A percentile compares a stretch with the other conserved stretches of the same genome.
These are phyloP conservation scores for Carlito syrichta DNA, from an alignment of 2,113 vertebrate genomes.

Conservation along the genomic window DNA sequence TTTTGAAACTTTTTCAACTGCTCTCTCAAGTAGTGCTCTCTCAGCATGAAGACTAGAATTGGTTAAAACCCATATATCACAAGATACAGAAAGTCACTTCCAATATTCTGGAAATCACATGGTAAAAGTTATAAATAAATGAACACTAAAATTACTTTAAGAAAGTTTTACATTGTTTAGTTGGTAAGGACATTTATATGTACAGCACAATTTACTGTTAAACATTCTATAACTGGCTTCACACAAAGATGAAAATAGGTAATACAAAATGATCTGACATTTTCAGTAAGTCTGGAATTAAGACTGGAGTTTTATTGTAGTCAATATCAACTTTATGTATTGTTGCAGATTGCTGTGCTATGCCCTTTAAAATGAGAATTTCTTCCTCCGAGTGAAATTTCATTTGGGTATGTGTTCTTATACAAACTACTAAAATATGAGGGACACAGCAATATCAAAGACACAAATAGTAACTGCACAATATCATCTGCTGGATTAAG, in stretches of 20 bases:
- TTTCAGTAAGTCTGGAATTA: slow-evolving; percentile 78
- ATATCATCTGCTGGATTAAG: slow-evolving; percentile 74
- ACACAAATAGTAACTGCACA: slow-evolving; percentile 78
- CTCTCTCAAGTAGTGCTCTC: slow-evolving; percentile 67
- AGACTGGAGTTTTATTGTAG: slow-evolving; percentile 74
- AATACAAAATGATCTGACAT: slow-evolving; percentile 77
- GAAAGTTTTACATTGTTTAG: slow-evolving; percentile 73
- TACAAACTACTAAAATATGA: slow-evolving; percentile 78
- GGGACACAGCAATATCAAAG: slow-evolving; percentile 79
- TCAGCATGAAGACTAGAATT: slow-evolving; percentile 63
- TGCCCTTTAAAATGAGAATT: slow-evolving; percentile 50
- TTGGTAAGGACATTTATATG: slow-evolving; percentile 67
- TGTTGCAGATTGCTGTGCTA: slow-evolving; percentile 71
- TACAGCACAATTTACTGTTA: slow-evolving; percentile 68
- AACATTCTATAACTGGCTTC: slow-evolving; percentile 65
- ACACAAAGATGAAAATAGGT: slow-evolving; percentile 70
- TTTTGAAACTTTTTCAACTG: slow-evolving; percentile 57
- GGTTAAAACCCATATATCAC: slow-evolving; percentile 65
- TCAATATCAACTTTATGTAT: slow-evolving; percentile 78
- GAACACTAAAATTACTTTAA: slow-evolving; percentile 70
- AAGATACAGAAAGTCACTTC: slow-evolving; percentile 67
- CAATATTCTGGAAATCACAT: slow-evolving; percentile 64
- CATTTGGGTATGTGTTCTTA: slow-evolving; percentile 40
- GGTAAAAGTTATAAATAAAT: slow-evolving; percentile 72
- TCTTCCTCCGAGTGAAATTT: slow-evolving; percentile 66